Base-by-base conservation (phyloP, 2,797 vertebrate species). In the Leptoclinus maculatus region DNA sequence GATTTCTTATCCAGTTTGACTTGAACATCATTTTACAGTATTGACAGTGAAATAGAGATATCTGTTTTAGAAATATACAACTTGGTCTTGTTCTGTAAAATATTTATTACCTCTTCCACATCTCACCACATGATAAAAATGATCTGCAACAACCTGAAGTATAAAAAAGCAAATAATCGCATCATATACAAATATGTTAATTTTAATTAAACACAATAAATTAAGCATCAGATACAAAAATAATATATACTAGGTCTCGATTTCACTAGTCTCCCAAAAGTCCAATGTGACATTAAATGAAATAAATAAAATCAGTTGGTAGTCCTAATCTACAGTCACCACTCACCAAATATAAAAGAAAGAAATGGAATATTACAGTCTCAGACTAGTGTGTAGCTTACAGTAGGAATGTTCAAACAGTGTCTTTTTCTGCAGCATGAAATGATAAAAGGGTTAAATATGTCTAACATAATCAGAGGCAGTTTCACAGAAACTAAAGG, bases 401-500 rank as follows among this genome's bases (percentile, higher is more conserved):
- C 54, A 71, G 59, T 21, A 67, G 47, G 36, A 41, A 53, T 65
- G 53, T 56, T 54, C 5, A 34, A 71, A 43, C 66, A 83, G 69
- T 71, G 57, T 56, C 14, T 65, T 56, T 71, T 29, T 79, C 34
- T 76, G 19, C 75, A 89, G 71, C 76, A 78, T 74, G 7, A 70
- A 67, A 36, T 43, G 11, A 72, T 57, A 51, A 7, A 54, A 51
- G 2, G 56, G 36, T 17, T 43, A 76, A 85, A 79, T 68, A 67
- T 73, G 67, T 87, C 29, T 10, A 39, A 85, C 68, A 85, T 54
- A 76, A 78, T 78, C 36, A 64, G 54, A 41, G 41, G 68, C 41
- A 87, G 96, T 97, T 97, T 97, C 97, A 96, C 49, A 95, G 96
- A 97, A 97, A 97, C 95, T 84, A 84, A 80, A 83, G 21, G 53